A percentile compares a stretch with the other conserved stretches of the same genome.
Conservation (phyloP, 2,797 vertebrate genomes). For the Gymnothorax reevesii region DNA sequence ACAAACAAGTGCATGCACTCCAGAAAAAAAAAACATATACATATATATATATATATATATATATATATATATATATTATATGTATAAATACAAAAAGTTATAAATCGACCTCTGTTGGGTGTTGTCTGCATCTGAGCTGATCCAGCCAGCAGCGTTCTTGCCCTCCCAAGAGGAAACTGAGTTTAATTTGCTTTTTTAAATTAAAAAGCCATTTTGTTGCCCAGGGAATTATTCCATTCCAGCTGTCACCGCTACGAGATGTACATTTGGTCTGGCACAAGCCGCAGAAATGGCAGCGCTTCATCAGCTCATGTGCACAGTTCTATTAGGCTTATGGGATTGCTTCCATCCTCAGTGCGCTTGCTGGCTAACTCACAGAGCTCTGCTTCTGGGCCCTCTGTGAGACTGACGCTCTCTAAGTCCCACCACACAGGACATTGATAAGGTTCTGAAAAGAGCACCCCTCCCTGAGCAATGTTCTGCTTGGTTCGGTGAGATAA, state of each 20-base stretch:
- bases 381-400: not conserved
- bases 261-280: not conserved
- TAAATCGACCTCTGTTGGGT: not conserved
- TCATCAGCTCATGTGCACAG: not conserved
- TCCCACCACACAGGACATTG: not conserved
- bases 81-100: not conserved
- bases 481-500: not conserved
- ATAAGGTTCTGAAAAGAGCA: not conserved
- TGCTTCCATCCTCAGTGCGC: not conserved
- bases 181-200: not conserved
- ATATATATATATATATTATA: not conserved
- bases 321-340: not conserved
- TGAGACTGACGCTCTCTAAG: not conserved
- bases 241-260: not conserved
- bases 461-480: not conserved
- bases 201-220: not conserved
- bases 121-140: not conserved
- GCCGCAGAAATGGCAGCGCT: not conserved
- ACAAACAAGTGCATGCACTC: not conserved
- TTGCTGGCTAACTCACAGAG: not conserved
- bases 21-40: not conserved
- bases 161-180: constrained; percentile 8
- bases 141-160: not conserved
- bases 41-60: not conserved
- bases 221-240: not conserved